phyloP scores from a whole-genome alignment of 2,797 vertebrate species.

The Pogoniulus pusillus region DNA sequence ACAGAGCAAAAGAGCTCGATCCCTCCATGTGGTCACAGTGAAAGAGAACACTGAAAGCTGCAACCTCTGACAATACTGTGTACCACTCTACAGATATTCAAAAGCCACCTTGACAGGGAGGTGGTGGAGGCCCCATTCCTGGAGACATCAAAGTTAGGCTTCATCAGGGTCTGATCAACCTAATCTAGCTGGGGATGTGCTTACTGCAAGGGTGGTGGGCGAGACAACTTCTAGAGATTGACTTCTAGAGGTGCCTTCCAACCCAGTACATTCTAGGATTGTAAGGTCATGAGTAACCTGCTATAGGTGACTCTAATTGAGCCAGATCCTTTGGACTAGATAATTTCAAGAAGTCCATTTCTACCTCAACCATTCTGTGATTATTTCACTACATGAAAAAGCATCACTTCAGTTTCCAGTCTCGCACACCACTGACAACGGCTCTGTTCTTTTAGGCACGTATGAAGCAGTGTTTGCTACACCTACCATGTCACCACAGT shows the following conservation, averaged over 20 bases:
- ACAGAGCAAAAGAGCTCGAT: not conserved
- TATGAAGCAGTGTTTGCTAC: not conserved
- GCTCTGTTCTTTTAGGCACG: not conserved
- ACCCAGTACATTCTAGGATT: no score
- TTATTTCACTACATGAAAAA: not conserved
- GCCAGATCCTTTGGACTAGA: not conserved
- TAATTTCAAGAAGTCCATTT: not conserved
- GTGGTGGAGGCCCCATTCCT: no score
- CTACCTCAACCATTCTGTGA: not conserved
- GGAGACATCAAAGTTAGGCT: no score
- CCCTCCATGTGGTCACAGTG: accelerated
- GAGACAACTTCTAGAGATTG: no score
- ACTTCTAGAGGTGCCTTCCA: no score
- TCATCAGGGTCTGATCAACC: no score
- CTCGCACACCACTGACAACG: not conserved
- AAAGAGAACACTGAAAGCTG: not conserved
- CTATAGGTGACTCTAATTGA: not conserved
- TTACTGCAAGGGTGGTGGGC: no score
- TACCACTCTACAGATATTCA: not conserved
- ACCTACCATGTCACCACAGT: not conserved
- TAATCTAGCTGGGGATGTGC: no score
- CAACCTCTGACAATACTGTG: not conserved
- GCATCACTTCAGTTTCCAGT: not conserved
- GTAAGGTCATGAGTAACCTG: not conserved
- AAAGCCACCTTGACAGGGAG: not conserved